Evolutionary conservation across 2,113 vertebrate species (phyloP), one percentile per base, ranked within the genome.

Genomic region (Paramormyrops kingsleyae): DNA sequence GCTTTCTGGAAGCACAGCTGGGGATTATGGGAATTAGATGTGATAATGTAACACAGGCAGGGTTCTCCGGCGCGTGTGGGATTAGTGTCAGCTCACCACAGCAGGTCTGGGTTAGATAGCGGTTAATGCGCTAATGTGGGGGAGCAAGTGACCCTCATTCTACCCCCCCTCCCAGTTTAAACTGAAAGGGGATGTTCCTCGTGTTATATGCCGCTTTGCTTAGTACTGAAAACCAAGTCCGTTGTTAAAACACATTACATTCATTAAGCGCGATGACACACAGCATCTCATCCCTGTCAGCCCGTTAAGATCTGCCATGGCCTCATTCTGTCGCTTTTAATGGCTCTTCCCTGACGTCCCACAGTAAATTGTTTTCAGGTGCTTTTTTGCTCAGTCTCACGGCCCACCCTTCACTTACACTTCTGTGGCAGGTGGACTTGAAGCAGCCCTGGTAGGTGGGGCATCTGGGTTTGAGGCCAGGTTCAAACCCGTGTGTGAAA

Each of bases 101-200:
- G 94, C 94, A 94, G 93, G 94, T 95, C 94, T 95, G 94, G 31
- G 95, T 96, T 95, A 95, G 96, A 96, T 96, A 96, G 95, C 89
- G 66, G 94, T 92, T 96, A 96, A 96, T 96, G 94, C 95, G 90
- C 89, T 94, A 94, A 94, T 94, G 94, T 47, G 94, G 91, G 91
- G 93, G 89, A 94, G 94, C 94, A 95, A 95, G 94, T 96, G 95
- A 96, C 95, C 95, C 93, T 92, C 91, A 13, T 70, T 70, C n/a
- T 70, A 70, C n/a, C 62, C 62, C 62, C 88, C 84, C 49, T 12
- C 86, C 27, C 27, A 21, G 86, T 87, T 49, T 50, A 56, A 35
- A 27, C 85, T 35, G n/a, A 87, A 87, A 24, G 5, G 17, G 85
- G 15, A 3, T n/a, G 31, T 53, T 59, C 83, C 86, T 89, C 80